Evolutionary conservation across 2,888 invertebrate genomes (phyloP).

Genomic region (Lumbricus terrestris): DNA sequence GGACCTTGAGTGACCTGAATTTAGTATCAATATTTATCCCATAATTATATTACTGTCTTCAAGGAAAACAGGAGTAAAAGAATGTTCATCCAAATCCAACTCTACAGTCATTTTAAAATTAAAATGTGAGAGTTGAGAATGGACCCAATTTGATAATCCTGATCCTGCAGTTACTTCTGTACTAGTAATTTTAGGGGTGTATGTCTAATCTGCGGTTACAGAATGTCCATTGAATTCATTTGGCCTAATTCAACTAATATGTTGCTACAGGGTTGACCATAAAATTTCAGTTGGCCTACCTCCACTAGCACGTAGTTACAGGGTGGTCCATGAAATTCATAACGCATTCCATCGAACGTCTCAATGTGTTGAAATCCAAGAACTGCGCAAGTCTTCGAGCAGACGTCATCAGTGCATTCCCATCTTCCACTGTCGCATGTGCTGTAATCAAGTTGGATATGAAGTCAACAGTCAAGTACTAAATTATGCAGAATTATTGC

Average conservation of each 20-base stretch:
- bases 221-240: too few relatives aligned
- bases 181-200: too few relatives aligned
- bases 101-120: too few relatives aligned
- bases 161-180: too few relatives aligned
- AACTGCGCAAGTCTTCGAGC: constrained; percentile 46
- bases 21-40: too few relatives aligned
- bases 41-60: too few relatives aligned
- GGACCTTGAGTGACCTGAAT: too few relatives aligned
- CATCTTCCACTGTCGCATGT: constrained; percentile 46
- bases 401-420: constrained; percentile 47
- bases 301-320: constrained; percentile 31
- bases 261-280: constrained; percentile 27
- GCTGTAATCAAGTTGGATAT: constrained; percentile 38
- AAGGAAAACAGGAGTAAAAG: background rate
- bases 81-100: too few relatives aligned
- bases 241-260: background rate
- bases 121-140: too few relatives aligned
- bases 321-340: constrained; percentile 41
- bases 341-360: constrained; percentile 50
- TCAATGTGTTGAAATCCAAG: constrained; percentile 46
- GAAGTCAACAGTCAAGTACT: background rate
- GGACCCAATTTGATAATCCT: too few relatives aligned
- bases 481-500: too few relatives aligned
- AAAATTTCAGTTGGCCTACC: constrained; percentile 34
- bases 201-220: too few relatives aligned